Evolutionary conservation across 1,140 invertebrate species (phyloP), one percentile per base, ranked within the genome.

Genomic region (Apis cerana): DNA sequence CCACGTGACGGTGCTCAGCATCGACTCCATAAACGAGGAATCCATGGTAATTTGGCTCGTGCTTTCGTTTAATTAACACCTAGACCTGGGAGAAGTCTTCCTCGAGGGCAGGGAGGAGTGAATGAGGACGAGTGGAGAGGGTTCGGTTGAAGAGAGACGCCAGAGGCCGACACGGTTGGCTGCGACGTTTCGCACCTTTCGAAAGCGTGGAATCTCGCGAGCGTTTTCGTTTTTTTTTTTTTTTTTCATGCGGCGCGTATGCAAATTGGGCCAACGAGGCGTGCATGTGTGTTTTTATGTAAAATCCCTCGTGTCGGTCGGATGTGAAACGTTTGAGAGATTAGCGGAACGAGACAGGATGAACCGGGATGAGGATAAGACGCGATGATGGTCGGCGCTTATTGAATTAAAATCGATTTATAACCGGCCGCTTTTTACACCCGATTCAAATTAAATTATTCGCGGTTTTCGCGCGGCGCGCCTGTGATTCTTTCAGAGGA

Each of bases 1-100:
- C 88, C 97, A 98, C 92, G 97, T 98, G 43, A 98, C 97, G 33
- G 97, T 98, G 12, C 94, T 98, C 80, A 97, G 97, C 61, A 93
- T 98, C 65, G 97, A 98, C 93, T 98, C 97, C 8, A 98, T 98
- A 86, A 97, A 98, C 91, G 97, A 98, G 92, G 97, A 98, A 93
- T 98, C 97, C n/a, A 98, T 98, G 97, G 97, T 97, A 93, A 95
- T 95, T 93, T 12, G 17, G 17, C 8, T 58, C 23, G 56, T 61
- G 43, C 56, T 61, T 48, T 0, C 71, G 56, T 62, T 75, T 75
- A 75, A 75, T 75, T 75, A 75, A 75, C 56, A n/a, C 19, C 50
- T 74, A 74, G 61, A 59, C 56, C 48, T 17, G 54, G 23, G 15
- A 27, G 56, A 52, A 59, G 54, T 43, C 33, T 33, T 33, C 52